A percentile compares a stretch with the other conserved stretches of the same genome.
Conservation (phyloP, 2,797 vertebrate genomes). For the Gila robusta region DNA sequence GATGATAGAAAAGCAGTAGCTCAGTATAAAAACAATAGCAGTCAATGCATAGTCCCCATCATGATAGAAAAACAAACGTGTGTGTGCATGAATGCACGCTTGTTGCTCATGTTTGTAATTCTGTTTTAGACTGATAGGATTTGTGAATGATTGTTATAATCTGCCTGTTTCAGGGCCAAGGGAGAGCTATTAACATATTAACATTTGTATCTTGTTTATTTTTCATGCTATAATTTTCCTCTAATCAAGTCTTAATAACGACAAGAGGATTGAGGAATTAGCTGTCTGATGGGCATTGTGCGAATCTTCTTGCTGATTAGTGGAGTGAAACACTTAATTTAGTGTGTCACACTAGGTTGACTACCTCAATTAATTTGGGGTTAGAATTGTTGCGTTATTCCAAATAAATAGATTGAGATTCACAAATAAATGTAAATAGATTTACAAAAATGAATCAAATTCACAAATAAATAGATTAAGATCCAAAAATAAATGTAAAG, state of each 20-base stretch:
- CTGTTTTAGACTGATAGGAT: constrained; percentile 26
- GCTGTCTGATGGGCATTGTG: constrained; percentile 46
- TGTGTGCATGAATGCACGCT: neutral
- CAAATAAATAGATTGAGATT: too few species aligned
- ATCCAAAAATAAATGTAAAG: too few species aligned
- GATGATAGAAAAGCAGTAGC: neutral
- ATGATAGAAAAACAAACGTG: neutral
- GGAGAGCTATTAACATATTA: constrained; percentile 50
- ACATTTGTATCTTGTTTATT: constrained; percentile 59
- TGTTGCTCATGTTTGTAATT: constrained; percentile 25
- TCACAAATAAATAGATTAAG: too few species aligned
- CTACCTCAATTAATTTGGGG: constrained; percentile 45
- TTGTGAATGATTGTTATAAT: constrained; percentile 52
- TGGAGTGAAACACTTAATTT: constrained; percentile 61
- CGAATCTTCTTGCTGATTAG: constrained; percentile 53
- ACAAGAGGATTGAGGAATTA: constrained; percentile 59
- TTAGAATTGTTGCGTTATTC: too few species aligned
- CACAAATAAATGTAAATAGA: too few species aligned
- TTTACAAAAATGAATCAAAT: too few species aligned
- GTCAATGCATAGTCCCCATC: neutral
- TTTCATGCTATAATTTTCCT: constrained; percentile 48
- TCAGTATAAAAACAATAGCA: neutral
- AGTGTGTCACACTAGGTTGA: constrained; percentile 44
- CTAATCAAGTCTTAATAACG: constrained; percentile 60
- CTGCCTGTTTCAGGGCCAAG: constrained; percentile 32